Evolutionary conservation across 2,113 vertebrate genomes (phyloP), one percentile per base, ranked within the genome.

Genomic region (Xiphias gladius): DNA sequence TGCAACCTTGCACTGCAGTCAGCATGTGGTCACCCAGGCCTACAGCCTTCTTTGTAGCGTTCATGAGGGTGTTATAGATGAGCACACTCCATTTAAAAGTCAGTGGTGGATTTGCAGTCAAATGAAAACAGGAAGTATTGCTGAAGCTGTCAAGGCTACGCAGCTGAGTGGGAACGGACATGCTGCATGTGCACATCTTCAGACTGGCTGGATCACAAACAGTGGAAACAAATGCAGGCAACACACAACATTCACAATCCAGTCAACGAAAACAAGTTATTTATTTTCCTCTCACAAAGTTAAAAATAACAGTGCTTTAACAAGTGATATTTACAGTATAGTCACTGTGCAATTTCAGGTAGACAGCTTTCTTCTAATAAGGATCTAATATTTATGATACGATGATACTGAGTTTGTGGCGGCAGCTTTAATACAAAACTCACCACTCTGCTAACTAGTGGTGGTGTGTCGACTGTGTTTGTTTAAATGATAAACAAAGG

Each of bases 111-210:
- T 82, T 88, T 82, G 75, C 83, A 93, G 83, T 84, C 78, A 86
- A 89, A 91, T 88, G 80, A 89, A 90, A 91, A 90, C 82, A 86
- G 86, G 84, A 86, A 83, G 88, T 82, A 66, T 54, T 81, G 74
- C 86, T 83, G 88, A 70, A 90, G 86, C 84, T 86, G 89, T 91
- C 85, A 80, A 6, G 52, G 85, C 35, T 72, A 64, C 12, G 74
- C 84, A 80, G 83, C 81, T 83, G 86, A 85, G 72, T 81, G 76
- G 82, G 75, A 87, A 82, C 55, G 66, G 86, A 87, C 88, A 86
- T 81, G 83, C 70, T 87, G 71, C 77, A 62, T 78, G 63, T 90
- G 91, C 81, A 82, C 80, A 85, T 91, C 73, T 76, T n/a, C 84
- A 84, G 72, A 86, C 59, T 37, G 59, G 66, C 71, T 79, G 80